Evolutionary conservation across 2,888 invertebrate genomes (phyloP).

Genomic region (Falcaria lacertinaria): DNA sequence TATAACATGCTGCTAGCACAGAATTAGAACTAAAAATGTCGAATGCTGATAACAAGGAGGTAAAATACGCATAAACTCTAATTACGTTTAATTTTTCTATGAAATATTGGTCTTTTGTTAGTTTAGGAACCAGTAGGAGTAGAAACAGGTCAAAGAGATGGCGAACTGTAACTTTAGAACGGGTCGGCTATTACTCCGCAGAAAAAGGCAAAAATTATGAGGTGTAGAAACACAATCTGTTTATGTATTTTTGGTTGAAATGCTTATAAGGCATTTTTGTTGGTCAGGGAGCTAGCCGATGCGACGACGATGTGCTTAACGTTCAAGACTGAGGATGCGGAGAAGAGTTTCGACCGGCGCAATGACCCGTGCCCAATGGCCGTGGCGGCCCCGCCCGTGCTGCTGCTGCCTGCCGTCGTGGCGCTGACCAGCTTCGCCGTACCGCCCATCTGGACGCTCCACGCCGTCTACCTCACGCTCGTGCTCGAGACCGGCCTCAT

Average conservation of each 20-base stretch:
- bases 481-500: constrained; percentile 55
- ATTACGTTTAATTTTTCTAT: too few relatives aligned
- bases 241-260: constrained; percentile 5
- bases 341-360: constrained; percentile 51
- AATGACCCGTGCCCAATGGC: constrained; percentile 57
- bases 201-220: too few relatives aligned
- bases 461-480: constrained; percentile 55
- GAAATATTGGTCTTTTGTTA: too few relatives aligned
- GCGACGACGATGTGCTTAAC: constrained; percentile 63
- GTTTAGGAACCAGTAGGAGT: too few relatives aligned
- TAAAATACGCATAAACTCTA: too few relatives aligned
- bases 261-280: constrained; percentile 10
- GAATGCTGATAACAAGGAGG: too few relatives aligned
- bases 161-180: too few relatives aligned
- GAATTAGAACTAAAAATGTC: too few relatives aligned
- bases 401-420: constrained; percentile 64
- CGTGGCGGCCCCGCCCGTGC: constrained; percentile 58
- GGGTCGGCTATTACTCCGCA: too few relatives aligned
- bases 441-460: constrained; percentile 51
- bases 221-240: too few relatives aligned
- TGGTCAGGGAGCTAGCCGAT: constrained; percentile 62
- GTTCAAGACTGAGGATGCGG: constrained; percentile 55
- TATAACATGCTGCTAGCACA: too few relatives aligned
- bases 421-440: constrained; percentile 55
- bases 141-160: too few relatives aligned